Evolutionary conservation across 2,888 invertebrate genomes (phyloP).

Genomic region (Diaperis boleti): DNA sequence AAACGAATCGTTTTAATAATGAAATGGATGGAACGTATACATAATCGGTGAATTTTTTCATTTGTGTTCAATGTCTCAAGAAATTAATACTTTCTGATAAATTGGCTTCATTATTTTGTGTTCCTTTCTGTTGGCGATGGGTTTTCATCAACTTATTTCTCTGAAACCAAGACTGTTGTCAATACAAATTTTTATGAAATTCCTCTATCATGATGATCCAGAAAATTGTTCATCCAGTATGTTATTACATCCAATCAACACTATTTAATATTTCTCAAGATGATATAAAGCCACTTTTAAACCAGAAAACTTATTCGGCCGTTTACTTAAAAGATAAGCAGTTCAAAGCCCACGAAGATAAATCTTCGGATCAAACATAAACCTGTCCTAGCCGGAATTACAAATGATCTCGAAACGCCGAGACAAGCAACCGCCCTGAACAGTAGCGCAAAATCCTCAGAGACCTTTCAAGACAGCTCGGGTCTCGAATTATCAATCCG

Average conservation of each 20-base stretch:
- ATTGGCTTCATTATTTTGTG: neutral
- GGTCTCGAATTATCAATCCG: slow-evolving; percentile 34
- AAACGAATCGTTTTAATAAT: neutral
- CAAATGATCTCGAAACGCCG: slow-evolving; percentile 34
- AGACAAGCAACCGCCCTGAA: slow-evolving; percentile 22
- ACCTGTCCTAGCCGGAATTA: slow-evolving; percentile 33
- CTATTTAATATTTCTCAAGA: no score
- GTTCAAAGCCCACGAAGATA: slow-evolving; percentile 20
- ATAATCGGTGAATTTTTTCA: slow-evolving; percentile 5
- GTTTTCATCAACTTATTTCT: no score
- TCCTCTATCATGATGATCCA: no score
- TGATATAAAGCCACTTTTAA: no score
- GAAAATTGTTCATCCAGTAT: no score
- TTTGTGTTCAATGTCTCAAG: slow-evolving; percentile 20
- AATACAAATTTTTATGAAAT: no score
- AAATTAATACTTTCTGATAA: slow-evolving; percentile 12
- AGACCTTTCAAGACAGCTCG: slow-evolving; percentile 25
- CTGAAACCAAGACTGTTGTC: slow-evolving; percentile 2
- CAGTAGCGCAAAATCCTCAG: slow-evolving; percentile 15
- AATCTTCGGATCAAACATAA: slow-evolving; percentile 35
- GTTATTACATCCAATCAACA: no score
- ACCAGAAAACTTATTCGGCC: slow-evolving; percentile 23
- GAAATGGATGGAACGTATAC: slow-evolving; percentile 2
- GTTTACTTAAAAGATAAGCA: slow-evolving; percentile 31
- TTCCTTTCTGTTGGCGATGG: no score